phyloP scores from a whole-genome alignment of 1,140 invertebrate species.

The Agrilus planipennis region DNA sequence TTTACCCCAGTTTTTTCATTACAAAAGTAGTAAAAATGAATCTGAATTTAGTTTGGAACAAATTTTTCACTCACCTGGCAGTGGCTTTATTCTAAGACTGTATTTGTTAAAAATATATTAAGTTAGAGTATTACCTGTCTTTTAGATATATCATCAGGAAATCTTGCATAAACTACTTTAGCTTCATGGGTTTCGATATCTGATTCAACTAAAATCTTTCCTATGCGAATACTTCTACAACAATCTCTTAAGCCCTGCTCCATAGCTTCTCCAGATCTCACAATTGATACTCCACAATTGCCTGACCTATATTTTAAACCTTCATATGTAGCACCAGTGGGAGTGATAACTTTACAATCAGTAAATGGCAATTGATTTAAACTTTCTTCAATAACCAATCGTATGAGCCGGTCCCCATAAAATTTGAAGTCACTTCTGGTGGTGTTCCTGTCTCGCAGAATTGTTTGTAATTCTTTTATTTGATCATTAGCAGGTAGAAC shows the following conservation, averaged over 20 bases:
- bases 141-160: slow-evolving; percentile 86
- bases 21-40: no score
- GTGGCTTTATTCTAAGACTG: no score
- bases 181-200: slow-evolving; percentile 94
- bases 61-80: no score
- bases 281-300: slow-evolving; percentile 97
- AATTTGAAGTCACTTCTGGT: slow-evolving; percentile 95
- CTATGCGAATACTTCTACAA: slow-evolving; percentile 93
- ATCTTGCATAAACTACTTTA: slow-evolving; percentile 93
- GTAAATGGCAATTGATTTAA: slow-evolving; percentile 93
- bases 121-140: slow-evolving; percentile 48
- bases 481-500: slow-evolving; percentile 74
- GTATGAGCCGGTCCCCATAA: slow-evolving; percentile 89
- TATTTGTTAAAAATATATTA: background rate
- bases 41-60: no score
- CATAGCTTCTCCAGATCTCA: slow-evolving; percentile 94
- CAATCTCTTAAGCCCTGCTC: slow-evolving; percentile 94
- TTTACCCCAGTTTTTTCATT: no score
- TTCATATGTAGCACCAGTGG: slow-evolving; percentile 80
- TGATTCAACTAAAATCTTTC: slow-evolving; percentile 96
- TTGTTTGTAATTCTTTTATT: slow-evolving; percentile 88
- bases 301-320: slow-evolving; percentile 90
- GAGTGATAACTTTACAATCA: slow-evolving; percentile 79
- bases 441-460: slow-evolving; percentile 90
- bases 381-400: slow-evolving; percentile 95